A percentile compares a stretch with the other conserved stretches of the same genome.
Evolutionary conservation across 37 sponge, comb jelly and placozoan genomes (phyloP).

Genomic region (Halichondria panicea): DNA sequence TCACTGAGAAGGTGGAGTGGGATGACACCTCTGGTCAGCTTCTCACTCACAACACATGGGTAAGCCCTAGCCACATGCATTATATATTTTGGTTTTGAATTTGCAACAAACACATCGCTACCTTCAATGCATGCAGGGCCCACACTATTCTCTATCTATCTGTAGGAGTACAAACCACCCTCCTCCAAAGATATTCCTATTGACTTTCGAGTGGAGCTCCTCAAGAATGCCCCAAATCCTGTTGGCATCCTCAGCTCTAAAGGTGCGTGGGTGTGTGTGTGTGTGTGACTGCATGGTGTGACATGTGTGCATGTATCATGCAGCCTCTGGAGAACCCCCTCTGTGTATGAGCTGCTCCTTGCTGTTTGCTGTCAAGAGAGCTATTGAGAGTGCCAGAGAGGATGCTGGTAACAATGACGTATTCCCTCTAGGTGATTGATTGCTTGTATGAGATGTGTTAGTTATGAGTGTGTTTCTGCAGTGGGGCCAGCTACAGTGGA

Average conservation of each 20-base stretch:
- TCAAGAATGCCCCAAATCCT: conserved; percentile 79
- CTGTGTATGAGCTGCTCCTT: conserved; percentile 60
- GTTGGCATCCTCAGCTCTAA: conserved; percentile 69
- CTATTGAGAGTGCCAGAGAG: conserved; percentile 48
- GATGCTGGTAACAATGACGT: conserved; percentile 17
- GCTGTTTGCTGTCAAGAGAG: conserved; percentile 69
- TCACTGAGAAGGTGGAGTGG: conserved; percentile 58
- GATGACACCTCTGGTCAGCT: conserved; percentile 56
- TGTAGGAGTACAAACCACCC: conserved; percentile 84
- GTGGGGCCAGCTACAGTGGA: conserved; percentile 87
- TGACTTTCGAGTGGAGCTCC: conserved; percentile 62
- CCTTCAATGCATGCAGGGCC: too few relatives aligned
- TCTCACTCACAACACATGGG: conserved; percentile 86
- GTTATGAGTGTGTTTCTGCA: conserved; percentile 6
- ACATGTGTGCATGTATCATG: neutral
- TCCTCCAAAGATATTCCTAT: conserved; percentile 67
- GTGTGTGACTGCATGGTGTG: neutral
- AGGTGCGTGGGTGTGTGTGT: conserved; percentile 20
- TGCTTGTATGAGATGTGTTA: neutral
- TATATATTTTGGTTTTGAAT: too few relatives aligned
- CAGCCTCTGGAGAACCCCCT: conserved; percentile 80
- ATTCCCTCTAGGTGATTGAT: neutral
- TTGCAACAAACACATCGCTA: too few relatives aligned
- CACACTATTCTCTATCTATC: neutral
- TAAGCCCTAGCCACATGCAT: too few relatives aligned